Conservation (phyloP, 2,113 vertebrate genomes). For the Zeus faber region DNA sequence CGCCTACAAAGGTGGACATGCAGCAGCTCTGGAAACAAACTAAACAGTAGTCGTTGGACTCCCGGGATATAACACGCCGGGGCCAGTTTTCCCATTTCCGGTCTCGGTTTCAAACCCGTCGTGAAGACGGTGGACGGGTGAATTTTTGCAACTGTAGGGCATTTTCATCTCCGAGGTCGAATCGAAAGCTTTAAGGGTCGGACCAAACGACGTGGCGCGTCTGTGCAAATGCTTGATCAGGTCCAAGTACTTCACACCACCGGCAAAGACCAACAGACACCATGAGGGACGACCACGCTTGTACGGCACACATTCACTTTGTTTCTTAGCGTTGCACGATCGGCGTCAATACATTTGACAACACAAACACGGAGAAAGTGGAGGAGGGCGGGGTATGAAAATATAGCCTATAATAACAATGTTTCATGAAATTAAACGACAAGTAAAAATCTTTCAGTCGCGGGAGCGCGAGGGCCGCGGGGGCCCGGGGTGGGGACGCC, state of each 20-base stretch:
- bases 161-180: not conserved
- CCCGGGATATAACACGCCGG: too few relatives aligned
- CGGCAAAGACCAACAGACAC: not conserved
- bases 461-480: conserved; percentile 21
- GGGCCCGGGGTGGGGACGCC: conserved; percentile 29
- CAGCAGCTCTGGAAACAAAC: too few relatives aligned
- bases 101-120: too few relatives aligned
- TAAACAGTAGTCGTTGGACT: too few relatives aligned
- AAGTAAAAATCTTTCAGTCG: conserved; percentile 40
- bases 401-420: conserved; percentile 31
- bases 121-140: not conserved
- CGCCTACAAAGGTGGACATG: too few relatives aligned
- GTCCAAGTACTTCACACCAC: not conserved
- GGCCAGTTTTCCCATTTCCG: too few relatives aligned
- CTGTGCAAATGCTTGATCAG: not conserved
- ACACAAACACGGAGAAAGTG: conserved; percentile 37
- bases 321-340: too few relatives aligned
- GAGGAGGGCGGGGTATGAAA: conserved; percentile 36
- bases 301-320: conserved; percentile 23
- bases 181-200: not conserved
- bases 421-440: conserved; percentile 40
- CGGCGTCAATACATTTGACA: conserved; percentile 22
- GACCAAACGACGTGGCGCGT: not conserved
- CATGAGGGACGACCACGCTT: not conserved
- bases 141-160: too few relatives aligned